Evolutionary conservation across 35 echinoderm and acorn worm genomes (phyloP).

Genomic region (Patiria miniata): DNA sequence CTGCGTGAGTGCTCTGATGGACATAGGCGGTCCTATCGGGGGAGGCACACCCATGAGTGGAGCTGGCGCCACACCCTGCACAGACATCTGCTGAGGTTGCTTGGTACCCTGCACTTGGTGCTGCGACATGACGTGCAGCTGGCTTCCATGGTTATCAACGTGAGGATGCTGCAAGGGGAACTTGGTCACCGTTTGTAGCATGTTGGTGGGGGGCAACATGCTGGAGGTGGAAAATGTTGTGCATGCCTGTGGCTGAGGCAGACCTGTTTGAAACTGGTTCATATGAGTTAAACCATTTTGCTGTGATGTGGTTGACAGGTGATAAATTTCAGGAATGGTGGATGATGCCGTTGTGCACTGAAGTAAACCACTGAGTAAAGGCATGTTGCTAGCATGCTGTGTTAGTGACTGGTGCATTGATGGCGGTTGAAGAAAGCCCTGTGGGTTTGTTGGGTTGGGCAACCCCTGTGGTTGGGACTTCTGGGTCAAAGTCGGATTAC

Average conservation of each 20-base stretch:
- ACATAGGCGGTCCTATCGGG: neutral
- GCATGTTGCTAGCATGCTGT: neutral
- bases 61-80: neutral
- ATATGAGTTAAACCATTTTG: neutral
- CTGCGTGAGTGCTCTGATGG: neutral
- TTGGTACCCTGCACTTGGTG: neutral
- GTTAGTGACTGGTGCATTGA: neutral
- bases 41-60: neutral
- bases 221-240: neutral
- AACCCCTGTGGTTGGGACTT: neutral
- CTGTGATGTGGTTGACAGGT: neutral
- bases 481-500: neutral
- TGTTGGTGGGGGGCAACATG: neutral
- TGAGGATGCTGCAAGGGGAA: neutral
- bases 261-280: neutral
- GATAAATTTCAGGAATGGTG: neutral
- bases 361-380: neutral
- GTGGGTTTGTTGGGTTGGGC: neutral
- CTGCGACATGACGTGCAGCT: conserved; percentile 7
- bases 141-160: neutral
- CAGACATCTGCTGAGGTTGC: neutral
- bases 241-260: neutral
- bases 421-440: neutral
- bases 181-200: neutral
- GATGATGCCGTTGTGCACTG: neutral